Conservation (phyloP, 53 echinoderm and acorn worm genomes). For the Luidia sarsii region DNA sequence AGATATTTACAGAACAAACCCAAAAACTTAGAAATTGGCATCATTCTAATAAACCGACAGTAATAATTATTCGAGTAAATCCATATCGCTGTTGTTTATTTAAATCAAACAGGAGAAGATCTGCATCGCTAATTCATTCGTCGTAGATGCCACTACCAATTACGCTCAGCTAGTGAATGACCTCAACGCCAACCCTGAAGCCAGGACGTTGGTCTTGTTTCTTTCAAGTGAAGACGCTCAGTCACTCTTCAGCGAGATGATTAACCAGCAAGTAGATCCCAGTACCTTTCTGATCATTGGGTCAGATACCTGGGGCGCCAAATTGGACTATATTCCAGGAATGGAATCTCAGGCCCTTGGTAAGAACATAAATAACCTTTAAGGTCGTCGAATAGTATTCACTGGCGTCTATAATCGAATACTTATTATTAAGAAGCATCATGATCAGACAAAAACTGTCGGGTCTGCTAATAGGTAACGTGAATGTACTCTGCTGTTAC, state of each 20-base stretch:
- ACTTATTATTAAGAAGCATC: neutral
- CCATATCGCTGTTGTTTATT: too few relatives aligned
- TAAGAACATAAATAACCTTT: neutral
- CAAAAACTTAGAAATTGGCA: neutral
- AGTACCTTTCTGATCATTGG: constrained; percentile 37
- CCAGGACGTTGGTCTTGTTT: constrained; percentile 56
- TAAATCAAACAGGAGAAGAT: constrained; percentile 44
- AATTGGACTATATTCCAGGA: constrained; percentile 11
- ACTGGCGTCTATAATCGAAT: neutral
- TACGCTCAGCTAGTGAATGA: constrained; percentile 30
- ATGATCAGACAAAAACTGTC: too few relatives aligned
- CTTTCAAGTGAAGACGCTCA: constrained; percentile 20
- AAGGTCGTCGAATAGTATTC: neutral
- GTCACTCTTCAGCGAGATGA: constrained; percentile 24
- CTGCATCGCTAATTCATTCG: constrained; percentile 58
- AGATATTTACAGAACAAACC: neutral
- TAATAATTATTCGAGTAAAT: neutral
- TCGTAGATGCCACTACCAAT: constrained; percentile 45
- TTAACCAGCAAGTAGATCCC: neutral
- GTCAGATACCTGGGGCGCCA: constrained; percentile 45
- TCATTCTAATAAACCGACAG: neutral
- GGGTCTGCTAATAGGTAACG: too few relatives aligned
- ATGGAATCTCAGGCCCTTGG: constrained; percentile 45
- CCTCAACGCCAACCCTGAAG: constrained; percentile 56
- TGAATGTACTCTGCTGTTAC: too few relatives aligned